Percentiles rank a stretch among this genome's conserved stretches.
Conservation (phyloP, 2,113 vertebrate species). For the Ptilonorhynchus violaceus region DNA sequence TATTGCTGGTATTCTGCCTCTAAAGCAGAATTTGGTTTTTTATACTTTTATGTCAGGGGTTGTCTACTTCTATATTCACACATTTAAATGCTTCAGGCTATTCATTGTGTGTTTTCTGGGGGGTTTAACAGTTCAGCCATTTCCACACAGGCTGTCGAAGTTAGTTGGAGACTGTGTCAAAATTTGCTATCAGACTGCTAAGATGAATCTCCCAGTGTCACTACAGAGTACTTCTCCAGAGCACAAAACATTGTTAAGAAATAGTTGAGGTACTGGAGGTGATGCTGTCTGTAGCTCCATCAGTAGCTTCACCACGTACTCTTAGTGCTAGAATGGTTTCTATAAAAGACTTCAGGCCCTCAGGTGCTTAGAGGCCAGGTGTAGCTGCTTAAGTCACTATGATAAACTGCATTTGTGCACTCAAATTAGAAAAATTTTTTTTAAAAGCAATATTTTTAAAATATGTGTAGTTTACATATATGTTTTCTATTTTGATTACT, state of each 20-base stretch:
- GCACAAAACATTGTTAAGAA: neutral
- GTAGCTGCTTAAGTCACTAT: neutral
- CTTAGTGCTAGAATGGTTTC: neutral
- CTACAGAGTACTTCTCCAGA: neutral
- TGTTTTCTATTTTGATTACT: neutral
- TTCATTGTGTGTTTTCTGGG: constrained; percentile 5
- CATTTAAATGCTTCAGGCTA: neutral
- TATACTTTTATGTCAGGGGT: neutral
- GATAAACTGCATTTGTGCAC: neutral
- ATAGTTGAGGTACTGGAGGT: neutral
- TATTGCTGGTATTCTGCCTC: neutral
- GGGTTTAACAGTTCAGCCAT: constrained; percentile 7
- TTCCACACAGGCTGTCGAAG: neutral
- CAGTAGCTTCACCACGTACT: neutral
- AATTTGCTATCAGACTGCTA: neutral
- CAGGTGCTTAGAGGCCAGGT: neutral
- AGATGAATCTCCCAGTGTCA: neutral
- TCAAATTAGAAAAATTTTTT: neutral
- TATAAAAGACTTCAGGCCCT: neutral
- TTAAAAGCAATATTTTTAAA: too few species aligned
- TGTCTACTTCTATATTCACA: neutral
- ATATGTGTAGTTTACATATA: neutral
- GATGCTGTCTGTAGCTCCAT: neutral
- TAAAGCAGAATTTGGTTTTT: neutral
- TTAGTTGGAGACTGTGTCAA: neutral